Base-by-base conservation (phyloP, 2,797 vertebrate genomes). In the Microctenopoma lineatum region DNA sequence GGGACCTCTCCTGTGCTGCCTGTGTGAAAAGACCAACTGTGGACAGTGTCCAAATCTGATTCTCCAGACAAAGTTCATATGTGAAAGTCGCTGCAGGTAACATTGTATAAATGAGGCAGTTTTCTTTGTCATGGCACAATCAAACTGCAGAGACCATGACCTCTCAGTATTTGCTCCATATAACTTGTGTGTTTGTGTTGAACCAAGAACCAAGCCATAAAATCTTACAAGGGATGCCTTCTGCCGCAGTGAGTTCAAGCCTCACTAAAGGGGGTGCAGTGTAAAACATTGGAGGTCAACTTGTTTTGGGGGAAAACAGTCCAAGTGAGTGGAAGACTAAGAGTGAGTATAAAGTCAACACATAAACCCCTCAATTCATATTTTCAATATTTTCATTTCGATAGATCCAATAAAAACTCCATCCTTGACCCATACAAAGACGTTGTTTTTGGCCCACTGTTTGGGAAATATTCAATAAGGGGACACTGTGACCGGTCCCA, bases 161-260 rank as follows among this genome's bases (percentile, higher is more conserved):
- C 75, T 78, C 73, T 84, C 67, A 75, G 79, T 81, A 70, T 87
- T 90, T 86, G 77, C 79, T 38, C 68, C 79, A 85, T 90, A 85
- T 86, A 90, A 73, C 80, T 36, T 64, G 66, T 71, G 81, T 86
- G 75, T 90, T 88, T 87, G 84, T 77, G 66, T 50, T 84, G 85
- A 86, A 83, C 86, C 80, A 87, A 63, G 79, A 88, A 73, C 76
- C 62, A 47, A 72, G 79, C 74, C 1, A 44, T 92, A 89, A 91
- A 91, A 82, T 87, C 67, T 82, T 81, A 73, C 44, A 25, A 75
- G 72, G 51, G 73, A 87, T 86, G 83, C 85, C 85, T 90, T 90
- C 87, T 86, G 87, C 84, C 51, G 55, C 72, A 66, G 66, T 3
- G 52, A 41, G 34, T 75, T 79, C 70, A 55, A 77, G 57, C 59